Base-by-base conservation (phyloP, 1,140 invertebrate genomes). In the Schmidtea mediterranea region DNA sequence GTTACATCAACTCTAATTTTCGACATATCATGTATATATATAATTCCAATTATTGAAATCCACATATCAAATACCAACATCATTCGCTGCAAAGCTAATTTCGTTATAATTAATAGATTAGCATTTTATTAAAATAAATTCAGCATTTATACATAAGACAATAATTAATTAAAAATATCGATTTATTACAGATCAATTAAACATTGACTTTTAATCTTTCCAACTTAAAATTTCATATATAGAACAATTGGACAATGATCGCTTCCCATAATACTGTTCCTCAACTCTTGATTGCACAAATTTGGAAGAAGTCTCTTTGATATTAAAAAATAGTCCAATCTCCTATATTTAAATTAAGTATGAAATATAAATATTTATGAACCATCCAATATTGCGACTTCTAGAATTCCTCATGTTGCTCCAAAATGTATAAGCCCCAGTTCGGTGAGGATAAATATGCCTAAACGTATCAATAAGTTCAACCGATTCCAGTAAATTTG, bases 321-420 rank as follows among this genome's bases (percentile, higher is more conserved):
- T 1, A 87, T 62, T 15, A 95, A 71, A 61, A 82, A 90, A 61
- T 95, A 95, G 67, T 95, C 87, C 52, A 95, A 66, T 61, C 87
- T 72, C 83, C 78, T 80, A 67, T 56, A 74, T 73, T 55, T 56
- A 1, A 36, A 19, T 48, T 51, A 15, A 19, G 32, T 21, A 38
- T 32, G 46, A 41, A 12, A 50, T 2, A 10, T 21, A 19, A 2
- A 9, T 2, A 24, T 9, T 15, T 45, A 62, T 68, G 72, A 65
- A 81, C 82, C 89, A 95, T 62, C 90, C 90, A 57, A 87, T 73
- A 70, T 97, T 90, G 56, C 80, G 86, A 1, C 71, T 67, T 50
- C 89, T 70, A 18, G 79, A 69, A 61, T 84, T 84, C 39, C 64
- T 69, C 70, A 87, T 78, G 60, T 86, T 86, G 2, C 78, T 75